Conservation (phyloP, 2,888 invertebrate species). For the Spisula subtruncata region DNA sequence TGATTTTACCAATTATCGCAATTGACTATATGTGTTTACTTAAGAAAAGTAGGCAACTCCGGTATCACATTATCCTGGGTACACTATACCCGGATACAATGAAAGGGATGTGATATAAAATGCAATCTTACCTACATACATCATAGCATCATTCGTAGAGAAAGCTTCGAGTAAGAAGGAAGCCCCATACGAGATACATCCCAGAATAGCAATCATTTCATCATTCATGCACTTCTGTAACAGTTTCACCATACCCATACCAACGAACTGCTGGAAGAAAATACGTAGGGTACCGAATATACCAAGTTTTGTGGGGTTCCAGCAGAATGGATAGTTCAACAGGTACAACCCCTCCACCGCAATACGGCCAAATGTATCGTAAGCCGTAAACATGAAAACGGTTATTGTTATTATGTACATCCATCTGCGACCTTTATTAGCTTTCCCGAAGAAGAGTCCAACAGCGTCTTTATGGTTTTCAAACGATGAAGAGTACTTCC, state of each 20-base stretch:
- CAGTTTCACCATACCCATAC: conserved; percentile 62
- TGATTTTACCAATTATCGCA: too few species aligned
- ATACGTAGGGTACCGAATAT: conserved; percentile 59
- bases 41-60: too few species aligned
- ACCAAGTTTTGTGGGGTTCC: conserved; percentile 72
- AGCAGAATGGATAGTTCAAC: conserved; percentile 74
- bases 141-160: conserved; percentile 52
- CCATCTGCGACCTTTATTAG: conserved; percentile 58
- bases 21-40: too few species aligned
- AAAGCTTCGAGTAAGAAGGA: conserved; percentile 66
- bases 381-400: conserved; percentile 52
- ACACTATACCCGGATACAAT: too few species aligned
- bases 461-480: conserved; percentile 63
- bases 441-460: conserved; percentile 62
- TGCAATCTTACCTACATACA: conserved; percentile 73
- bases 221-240: conserved; percentile 67
- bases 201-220: conserved; percentile 68
- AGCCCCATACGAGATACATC: conserved; percentile 53
- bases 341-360: conserved; percentile 70
- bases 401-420: conserved; percentile 58
- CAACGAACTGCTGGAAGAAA: conserved; percentile 58
- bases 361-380: conserved; percentile 56
- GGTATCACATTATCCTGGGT: too few species aligned
- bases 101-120: too few species aligned
- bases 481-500: conserved; percentile 42